phyloP scores from a whole-genome alignment of 2,888 invertebrate species.

The Rhopalosiphum nymphaeae region DNA sequence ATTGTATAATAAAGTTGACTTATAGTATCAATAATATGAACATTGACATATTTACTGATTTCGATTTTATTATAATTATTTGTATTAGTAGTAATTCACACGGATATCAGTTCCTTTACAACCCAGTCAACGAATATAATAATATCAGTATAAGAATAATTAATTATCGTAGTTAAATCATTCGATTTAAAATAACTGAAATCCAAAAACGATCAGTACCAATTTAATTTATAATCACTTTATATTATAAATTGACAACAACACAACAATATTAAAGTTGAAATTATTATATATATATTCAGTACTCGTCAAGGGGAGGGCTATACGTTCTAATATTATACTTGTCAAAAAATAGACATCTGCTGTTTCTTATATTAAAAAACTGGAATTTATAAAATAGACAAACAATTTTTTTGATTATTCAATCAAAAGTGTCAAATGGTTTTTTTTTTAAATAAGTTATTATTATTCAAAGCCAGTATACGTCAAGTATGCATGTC shows the following conservation, averaged over 20 bases:
- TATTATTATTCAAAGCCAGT: constrained; percentile 24
- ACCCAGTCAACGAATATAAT: neutral
- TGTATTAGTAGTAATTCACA: neutral
- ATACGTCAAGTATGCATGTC: neutral
- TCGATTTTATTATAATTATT: too few species aligned
- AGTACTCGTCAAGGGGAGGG: neutral
- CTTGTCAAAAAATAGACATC: neutral
- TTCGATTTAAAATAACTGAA: neutral
- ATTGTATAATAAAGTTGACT: neutral
- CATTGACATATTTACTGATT: too few species aligned
- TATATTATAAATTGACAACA: neutral
- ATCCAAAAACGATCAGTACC: neutral
- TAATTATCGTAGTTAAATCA: neutral
- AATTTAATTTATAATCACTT: neutral
- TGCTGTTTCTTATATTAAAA: neutral
- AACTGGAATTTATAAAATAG: neutral
- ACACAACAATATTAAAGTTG: neutral
- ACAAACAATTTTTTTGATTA: constrained; percentile 36
- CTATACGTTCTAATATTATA: neutral
- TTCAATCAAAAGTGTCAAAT: constrained; percentile 31
- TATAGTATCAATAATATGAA: neutral
- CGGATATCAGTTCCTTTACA: neutral
- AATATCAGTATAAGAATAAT: neutral
- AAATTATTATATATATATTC: neutral
- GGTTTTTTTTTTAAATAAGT: constrained; percentile 4